A percentile compares a stretch with the other conserved stretches of the same genome.
These are phyloP conservation scores for Euplexia lucipara DNA, from an alignment of 2,888 invertebrate species.

Conservation along the genomic window DNA sequence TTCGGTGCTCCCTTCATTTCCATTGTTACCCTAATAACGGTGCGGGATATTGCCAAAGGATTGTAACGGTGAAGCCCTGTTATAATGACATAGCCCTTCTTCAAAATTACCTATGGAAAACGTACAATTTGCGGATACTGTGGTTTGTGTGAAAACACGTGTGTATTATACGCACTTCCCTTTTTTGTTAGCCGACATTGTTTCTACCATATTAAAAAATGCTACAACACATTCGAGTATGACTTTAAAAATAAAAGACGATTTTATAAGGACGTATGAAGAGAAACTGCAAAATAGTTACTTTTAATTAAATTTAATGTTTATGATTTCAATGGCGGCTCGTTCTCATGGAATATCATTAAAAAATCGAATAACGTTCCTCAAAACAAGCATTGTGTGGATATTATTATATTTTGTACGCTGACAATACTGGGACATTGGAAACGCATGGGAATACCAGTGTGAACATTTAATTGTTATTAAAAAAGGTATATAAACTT, in stretches of 20 bases:
- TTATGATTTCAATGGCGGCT: slow-evolving; percentile 46
- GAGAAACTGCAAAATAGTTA: slow-evolving; percentile 40
- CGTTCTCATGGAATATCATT: slow-evolving; percentile 61
- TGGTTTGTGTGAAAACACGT: slow-evolving; percentile 19
- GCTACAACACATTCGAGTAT: slow-evolving; percentile 5
- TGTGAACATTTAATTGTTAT: slow-evolving; percentile 63
- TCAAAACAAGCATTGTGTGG: slow-evolving; percentile 65
- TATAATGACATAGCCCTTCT: slow-evolving; percentile 44
- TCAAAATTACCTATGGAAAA: slow-evolving; percentile 31
- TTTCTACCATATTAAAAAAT: neutral
- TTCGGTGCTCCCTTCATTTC: slow-evolving; percentile 32
- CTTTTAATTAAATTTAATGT: slow-evolving; percentile 49
- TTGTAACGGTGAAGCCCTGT: slow-evolving; percentile 52
- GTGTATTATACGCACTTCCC: slow-evolving; percentile 3
- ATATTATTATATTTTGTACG: slow-evolving; percentile 64
- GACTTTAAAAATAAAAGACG: neutral
- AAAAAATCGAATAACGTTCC: slow-evolving; percentile 58
- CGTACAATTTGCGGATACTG: slow-evolving; percentile 34
- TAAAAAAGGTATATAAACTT: slow-evolving; percentile 52
- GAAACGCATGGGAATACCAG: slow-evolving; percentile 62
- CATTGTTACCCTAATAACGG: slow-evolving; percentile 32
- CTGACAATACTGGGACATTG: slow-evolving; percentile 68
- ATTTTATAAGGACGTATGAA: slow-evolving; percentile 2
- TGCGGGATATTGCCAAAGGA: slow-evolving; percentile 34
- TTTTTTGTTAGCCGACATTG: slow-evolving; percentile 6